phyloP scores from a whole-genome alignment of 1,140 invertebrate species.

The Periplaneta americana region DNA sequence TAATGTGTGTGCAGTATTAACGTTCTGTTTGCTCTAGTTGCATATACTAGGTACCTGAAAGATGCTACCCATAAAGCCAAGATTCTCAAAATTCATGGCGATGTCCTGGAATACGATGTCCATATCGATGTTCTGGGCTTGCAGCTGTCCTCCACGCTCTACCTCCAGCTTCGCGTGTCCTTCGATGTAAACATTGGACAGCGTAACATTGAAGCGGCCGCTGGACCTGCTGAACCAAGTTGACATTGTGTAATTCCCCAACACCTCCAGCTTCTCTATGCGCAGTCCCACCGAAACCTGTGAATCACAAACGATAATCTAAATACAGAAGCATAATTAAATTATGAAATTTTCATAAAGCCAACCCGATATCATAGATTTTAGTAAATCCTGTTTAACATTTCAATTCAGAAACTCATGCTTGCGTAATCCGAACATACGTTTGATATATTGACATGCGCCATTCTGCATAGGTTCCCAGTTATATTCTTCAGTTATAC shows the following conservation, averaged over 20 bases:
- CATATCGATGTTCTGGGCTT: conserved; percentile 70
- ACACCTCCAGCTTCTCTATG: conserved; percentile 60
- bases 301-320: background rate
- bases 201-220: conserved; percentile 69
- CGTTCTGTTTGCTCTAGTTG: background rate
- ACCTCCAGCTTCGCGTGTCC: conserved; percentile 62
- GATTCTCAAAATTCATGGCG: conserved; percentile 71
- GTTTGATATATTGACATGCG: no score
- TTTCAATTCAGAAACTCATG: no score
- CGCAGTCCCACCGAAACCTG: conserved; percentile 60
- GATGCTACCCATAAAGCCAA: conserved; percentile 65
- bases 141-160: conserved; percentile 62
- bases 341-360: no score
- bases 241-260: conserved; percentile 69
- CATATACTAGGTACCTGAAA: conserved; percentile 46
- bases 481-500: no score
- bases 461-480: no score
- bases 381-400: no score
- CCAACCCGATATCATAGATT: no score
- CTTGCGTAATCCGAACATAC: no score
- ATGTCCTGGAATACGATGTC: conserved; percentile 74
- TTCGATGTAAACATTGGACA: conserved; percentile 59
- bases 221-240: conserved; percentile 60
- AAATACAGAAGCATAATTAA: background rate
- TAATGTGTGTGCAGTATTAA: no score